Conservation (phyloP, 1,140 invertebrate species). For the Ooceraea biroi region DNA sequence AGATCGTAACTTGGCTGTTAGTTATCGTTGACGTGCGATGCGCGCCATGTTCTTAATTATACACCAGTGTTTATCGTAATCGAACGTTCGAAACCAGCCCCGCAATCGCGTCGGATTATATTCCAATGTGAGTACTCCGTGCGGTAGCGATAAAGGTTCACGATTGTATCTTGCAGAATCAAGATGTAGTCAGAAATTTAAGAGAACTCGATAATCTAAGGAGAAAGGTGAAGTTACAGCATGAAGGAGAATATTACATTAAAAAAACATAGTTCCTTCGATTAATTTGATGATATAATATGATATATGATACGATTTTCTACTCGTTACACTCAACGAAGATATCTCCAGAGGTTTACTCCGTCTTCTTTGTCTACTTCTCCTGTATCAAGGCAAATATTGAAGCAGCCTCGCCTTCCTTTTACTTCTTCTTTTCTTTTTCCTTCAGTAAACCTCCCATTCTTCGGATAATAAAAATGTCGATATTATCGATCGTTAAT, state of each 20-base stretch:
- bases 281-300: not conserved
- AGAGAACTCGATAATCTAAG: conserved; percentile 3
- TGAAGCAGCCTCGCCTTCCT: not conserved
- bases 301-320: too few relatives aligned
- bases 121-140: not conserved
- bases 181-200: not conserved
- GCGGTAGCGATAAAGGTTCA: not conserved
- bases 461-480: not conserved
- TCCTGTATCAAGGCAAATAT: conserved; percentile 15
- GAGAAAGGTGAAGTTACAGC: not conserved
- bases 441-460: not conserved
- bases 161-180: not conserved
- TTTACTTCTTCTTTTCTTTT: too few relatives aligned
- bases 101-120: conserved; percentile 16
- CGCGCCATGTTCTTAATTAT: conserved; percentile 29
- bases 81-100: conserved; percentile 29
- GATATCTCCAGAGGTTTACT: conserved; percentile 7
- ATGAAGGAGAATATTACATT: not conserved
- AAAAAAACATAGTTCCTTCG: not conserved
- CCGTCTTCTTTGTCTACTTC: not conserved
- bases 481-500: conserved; percentile 1
- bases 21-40: conserved; percentile 8
- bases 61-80: conserved; percentile 58
- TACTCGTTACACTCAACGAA: not conserved
- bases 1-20: conserved; percentile 59